These are phyloP conservation scores for Dermochelys coriacea DNA, from an alignment of 2,797 vertebrate genomes.

Conservation along the genomic window DNA sequence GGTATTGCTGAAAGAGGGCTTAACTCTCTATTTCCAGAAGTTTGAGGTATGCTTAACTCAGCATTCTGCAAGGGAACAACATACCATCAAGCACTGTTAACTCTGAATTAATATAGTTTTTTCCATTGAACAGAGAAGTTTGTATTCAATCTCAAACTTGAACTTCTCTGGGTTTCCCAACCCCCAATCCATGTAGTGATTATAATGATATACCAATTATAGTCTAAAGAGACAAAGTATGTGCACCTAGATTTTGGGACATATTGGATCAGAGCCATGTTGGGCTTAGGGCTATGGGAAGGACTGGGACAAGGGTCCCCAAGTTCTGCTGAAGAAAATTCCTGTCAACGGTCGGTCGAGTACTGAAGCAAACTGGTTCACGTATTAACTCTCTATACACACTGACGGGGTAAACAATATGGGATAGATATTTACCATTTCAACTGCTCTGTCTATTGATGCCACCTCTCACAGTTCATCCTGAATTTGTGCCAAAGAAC, in stretches of 20 bases:
- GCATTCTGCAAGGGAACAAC: neutral
- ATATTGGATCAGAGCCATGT: fast-evolving
- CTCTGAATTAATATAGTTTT: neutral
- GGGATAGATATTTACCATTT: neutral
- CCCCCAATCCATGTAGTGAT: neutral
- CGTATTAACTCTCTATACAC: fast-evolving
- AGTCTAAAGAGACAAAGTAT: neutral
- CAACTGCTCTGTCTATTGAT: neutral
- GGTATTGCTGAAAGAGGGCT: neutral
- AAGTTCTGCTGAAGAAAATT: neutral
- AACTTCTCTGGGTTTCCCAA: neutral
- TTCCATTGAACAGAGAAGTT: neutral
- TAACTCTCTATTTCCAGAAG: neutral
- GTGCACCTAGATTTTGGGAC: neutral
- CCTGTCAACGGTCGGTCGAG: neutral
- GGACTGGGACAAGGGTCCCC: neutral
- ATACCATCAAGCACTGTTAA: neutral
- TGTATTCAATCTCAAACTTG: neutral
- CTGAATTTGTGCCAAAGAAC: neutral
- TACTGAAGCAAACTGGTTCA: neutral
- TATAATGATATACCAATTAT: neutral
- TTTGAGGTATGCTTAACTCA: neutral
- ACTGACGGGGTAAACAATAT: neutral
- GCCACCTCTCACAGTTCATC: neutral
- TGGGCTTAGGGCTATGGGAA: neutral